phyloP scores from a whole-genome alignment of 2,113 vertebrate genomes.

The Anthoscopus minutus region DNA sequence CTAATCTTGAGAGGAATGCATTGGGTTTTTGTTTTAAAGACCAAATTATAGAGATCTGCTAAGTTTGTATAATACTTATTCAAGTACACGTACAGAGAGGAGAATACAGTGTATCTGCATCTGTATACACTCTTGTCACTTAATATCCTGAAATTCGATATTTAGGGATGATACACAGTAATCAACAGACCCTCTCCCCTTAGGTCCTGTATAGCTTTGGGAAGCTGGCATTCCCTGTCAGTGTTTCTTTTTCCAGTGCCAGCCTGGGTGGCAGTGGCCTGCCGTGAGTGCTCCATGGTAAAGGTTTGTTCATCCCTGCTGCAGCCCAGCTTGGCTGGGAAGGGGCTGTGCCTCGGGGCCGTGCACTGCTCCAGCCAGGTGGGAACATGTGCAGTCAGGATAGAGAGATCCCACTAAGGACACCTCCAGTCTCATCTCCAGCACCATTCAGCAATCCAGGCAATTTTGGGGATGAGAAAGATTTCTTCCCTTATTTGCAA shows the following conservation, averaged over 20 bases:
- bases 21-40: not conserved
- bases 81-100: not conserved
- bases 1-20: not conserved
- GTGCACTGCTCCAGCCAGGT: too few species aligned
- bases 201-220: rapidly evolving
- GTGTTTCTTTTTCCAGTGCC: rapidly evolving
- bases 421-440: not conserved
- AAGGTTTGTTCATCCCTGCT: not conserved
- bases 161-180: not conserved
- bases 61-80: not conserved
- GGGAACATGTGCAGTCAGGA: too few species aligned
- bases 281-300: rapidly evolving
- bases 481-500: not conserved
- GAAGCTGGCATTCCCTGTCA: rapidly evolving
- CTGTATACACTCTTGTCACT: not conserved
- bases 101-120: not conserved
- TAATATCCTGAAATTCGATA: not conserved
- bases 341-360: rapidly evolving
- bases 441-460: not conserved
- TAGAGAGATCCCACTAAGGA: rapidly evolving
- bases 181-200: not conserved
- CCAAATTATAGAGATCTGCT: not conserved
- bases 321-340: not conserved
- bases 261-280: not conserved
- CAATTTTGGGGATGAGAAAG: rapidly evolving